Conservation (phyloP, 2,888 invertebrate genomes). For the Callinectes sapidus region DNA sequence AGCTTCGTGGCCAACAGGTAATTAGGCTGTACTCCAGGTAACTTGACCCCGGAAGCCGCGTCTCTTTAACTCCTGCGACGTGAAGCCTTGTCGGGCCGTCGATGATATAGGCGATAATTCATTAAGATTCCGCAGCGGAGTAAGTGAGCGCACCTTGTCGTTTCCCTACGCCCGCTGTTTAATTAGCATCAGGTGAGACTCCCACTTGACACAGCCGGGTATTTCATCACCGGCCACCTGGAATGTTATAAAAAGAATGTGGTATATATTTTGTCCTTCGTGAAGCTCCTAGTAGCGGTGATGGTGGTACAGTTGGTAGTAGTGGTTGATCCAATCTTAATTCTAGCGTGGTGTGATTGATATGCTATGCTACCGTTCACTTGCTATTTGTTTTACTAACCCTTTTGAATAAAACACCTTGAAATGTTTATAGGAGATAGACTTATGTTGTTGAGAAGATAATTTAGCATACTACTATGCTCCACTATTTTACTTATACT, state of each 20-base stretch:
- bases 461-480: too few species aligned
- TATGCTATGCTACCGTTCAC: too few species aligned
- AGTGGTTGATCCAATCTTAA: too few species aligned
- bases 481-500: too few species aligned
- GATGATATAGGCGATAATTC: constrained; percentile 32
- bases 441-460: too few species aligned
- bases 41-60: constrained; percentile 36
- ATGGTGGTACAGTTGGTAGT: too few species aligned
- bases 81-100: constrained; percentile 25
- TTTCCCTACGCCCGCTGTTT: neutral
- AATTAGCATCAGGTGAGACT: constrained; percentile 16
- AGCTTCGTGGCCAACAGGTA: constrained; percentile 12
- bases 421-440: too few species aligned
- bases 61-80: constrained; percentile 13
- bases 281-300: too few species aligned
- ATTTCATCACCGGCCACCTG: constrained; percentile 8
- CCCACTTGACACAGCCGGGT: neutral
- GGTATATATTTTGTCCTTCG: neutral
- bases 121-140: constrained; percentile 3
- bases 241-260: neutral
- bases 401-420: too few species aligned
- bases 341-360: too few species aligned
- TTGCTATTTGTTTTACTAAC: too few species aligned
- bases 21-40: constrained; percentile 31
- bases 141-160: constrained; percentile 13